phyloP scores from a whole-genome alignment of 2,113 vertebrate species.

The Capreolus pygargus region DNA sequence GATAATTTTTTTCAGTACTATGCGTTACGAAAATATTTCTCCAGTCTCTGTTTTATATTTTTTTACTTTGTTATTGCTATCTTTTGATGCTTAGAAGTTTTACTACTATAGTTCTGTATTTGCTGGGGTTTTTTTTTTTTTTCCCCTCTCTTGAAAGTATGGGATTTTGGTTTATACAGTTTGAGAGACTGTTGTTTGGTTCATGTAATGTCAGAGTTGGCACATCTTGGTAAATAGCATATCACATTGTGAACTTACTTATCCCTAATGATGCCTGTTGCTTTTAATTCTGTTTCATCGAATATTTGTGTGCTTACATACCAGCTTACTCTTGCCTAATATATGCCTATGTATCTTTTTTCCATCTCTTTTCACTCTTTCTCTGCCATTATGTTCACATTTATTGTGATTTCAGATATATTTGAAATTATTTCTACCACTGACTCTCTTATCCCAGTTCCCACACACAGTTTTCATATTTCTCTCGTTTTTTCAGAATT shows the following conservation, averaged over 20 bases:
- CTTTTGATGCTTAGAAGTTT: background rate
- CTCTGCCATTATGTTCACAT: background rate
- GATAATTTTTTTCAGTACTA: background rate
- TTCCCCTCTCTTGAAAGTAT: background rate
- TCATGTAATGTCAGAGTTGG: background rate
- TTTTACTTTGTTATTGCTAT: background rate
- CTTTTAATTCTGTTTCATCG: background rate
- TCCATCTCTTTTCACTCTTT: background rate
- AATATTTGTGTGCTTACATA: background rate
- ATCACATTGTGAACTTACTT: background rate
- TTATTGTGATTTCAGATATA: background rate
- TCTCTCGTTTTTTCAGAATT: slow-evolving; percentile 28
- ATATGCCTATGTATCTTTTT: background rate
- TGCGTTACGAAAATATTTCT: background rate
- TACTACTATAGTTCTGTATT: background rate
- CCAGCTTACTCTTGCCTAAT: background rate
- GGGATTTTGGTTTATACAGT: background rate
- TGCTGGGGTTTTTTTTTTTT: background rate
- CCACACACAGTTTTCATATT: background rate
- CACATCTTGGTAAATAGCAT: background rate
- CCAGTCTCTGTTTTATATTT: background rate
- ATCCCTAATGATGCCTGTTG: background rate
- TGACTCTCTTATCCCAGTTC: background rate
- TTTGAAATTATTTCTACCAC: background rate
- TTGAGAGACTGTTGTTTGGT: background rate